Evolutionary conservation across 2,797 vertebrate species (phyloP).

Genomic region (Crypturellus tataupa): DNA sequence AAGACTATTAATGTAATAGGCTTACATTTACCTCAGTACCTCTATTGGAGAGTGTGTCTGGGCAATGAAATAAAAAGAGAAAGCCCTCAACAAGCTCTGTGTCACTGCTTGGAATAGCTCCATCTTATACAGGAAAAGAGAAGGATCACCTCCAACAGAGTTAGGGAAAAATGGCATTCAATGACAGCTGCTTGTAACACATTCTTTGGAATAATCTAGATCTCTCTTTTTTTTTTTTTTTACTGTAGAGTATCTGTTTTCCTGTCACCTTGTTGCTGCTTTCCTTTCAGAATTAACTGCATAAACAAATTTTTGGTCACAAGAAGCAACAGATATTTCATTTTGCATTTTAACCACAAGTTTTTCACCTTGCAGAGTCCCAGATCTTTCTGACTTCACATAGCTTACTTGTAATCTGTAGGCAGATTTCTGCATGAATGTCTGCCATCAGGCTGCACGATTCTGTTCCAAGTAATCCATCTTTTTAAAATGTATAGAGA

Average conservation of each 20-base stretch:
- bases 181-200: neutral
- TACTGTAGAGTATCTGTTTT: neutral
- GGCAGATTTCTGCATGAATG: neutral
- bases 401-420: neutral
- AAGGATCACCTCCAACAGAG: neutral
- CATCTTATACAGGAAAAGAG: neutral
- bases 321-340: neutral
- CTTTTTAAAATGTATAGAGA: neutral
- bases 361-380: neutral
- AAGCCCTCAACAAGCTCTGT: neutral
- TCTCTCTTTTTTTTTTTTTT: neutral
- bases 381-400: neutral
- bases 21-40: neutral
- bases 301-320: neutral
- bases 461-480: neutral
- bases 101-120: neutral
- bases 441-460: neutral
- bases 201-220: neutral
- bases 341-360: neutral
- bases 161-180: neutral
- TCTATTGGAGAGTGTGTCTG: neutral
- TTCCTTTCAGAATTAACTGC: slow-evolving; percentile 27
- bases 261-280: neutral
- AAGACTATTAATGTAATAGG: neutral
- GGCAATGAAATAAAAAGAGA: neutral